Conservation (phyloP, 2,888 invertebrate species). For the Tetropium fuscum region DNA sequence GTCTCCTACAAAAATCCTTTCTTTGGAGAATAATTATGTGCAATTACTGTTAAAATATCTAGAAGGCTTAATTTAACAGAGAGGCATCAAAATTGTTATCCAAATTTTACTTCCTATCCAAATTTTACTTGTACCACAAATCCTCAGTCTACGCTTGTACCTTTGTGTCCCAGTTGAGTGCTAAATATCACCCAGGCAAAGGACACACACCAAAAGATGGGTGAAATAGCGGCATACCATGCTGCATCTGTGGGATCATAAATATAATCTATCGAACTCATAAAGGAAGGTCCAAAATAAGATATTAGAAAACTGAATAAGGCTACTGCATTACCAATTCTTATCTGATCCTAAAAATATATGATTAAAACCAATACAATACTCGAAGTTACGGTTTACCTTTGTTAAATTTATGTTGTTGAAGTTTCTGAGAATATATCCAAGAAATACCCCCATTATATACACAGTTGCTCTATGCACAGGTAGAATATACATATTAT, state of each 20-base stretch:
- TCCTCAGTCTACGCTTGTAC: too few species aligned
- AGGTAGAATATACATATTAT: slow-evolving; percentile 77
- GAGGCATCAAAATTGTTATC: background rate
- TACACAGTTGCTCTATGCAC: slow-evolving; percentile 76
- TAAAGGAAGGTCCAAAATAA: slow-evolving; percentile 73
- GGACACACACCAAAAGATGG: slow-evolving; percentile 76
- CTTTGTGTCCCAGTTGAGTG: slow-evolving; percentile 72
- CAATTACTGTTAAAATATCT: too few species aligned
- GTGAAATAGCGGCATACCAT: slow-evolving; percentile 77
- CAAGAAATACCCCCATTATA: slow-evolving; percentile 75
- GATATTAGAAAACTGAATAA: slow-evolving; percentile 68
- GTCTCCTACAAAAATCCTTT: too few species aligned
- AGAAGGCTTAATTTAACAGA: too few species aligned
- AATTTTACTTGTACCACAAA: too few species aligned
- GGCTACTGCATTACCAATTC: slow-evolving; percentile 70
- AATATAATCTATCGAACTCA: slow-evolving; percentile 73
- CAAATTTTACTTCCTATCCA: too few species aligned
- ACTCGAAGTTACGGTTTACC: slow-evolving; percentile 56
- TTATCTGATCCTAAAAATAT: slow-evolving; percentile 65
- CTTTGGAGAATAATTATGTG: too few species aligned
- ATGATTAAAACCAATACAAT: background rate
- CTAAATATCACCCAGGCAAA: slow-evolving; percentile 78
- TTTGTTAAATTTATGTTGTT: slow-evolving; percentile 65
- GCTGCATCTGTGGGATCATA: slow-evolving; percentile 76
- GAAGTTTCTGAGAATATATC: slow-evolving; percentile 69